Conservation (phyloP, 2,797 vertebrate genomes). For the Enteromius fasciolatus region DNA sequence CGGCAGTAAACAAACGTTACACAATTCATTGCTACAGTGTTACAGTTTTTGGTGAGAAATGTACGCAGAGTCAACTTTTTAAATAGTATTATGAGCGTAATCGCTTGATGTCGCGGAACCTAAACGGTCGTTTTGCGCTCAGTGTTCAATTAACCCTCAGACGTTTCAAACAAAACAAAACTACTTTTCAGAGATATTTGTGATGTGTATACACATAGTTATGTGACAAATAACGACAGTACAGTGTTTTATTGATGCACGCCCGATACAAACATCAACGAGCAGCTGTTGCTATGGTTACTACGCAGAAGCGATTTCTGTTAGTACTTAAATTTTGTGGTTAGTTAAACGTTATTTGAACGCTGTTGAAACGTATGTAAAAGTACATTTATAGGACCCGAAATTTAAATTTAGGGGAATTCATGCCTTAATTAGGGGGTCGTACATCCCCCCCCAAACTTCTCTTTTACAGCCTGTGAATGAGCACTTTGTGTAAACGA, state of each 20-base stretch:
- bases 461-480: neutral
- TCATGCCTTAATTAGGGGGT: slow-evolving; percentile 14
- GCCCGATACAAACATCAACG: neutral
- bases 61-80: neutral
- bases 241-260: neutral
- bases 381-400: neutral
- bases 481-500: neutral
- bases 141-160: neutral
- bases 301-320: neutral
- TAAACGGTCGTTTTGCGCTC: neutral
- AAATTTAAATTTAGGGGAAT: neutral
- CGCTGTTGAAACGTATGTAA: neutral
- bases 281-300: slow-evolving; percentile 23
- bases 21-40: neutral
- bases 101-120: neutral
- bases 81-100: neutral
- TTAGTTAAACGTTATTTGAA: neutral
- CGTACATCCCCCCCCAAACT: neutral
- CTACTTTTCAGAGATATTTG: neutral
- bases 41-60: neutral
- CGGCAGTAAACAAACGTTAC: slow-evolving; percentile 9
- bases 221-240: neutral
- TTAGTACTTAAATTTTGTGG: neutral
- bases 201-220: neutral
- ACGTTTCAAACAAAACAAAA: neutral